Percentiles rank a stretch among this genome's conserved stretches.
These are phyloP conservation scores for Nycticorax nycticorax DNA, from an alignment of 2,113 vertebrate genomes.

Conservation along the genomic window DNA sequence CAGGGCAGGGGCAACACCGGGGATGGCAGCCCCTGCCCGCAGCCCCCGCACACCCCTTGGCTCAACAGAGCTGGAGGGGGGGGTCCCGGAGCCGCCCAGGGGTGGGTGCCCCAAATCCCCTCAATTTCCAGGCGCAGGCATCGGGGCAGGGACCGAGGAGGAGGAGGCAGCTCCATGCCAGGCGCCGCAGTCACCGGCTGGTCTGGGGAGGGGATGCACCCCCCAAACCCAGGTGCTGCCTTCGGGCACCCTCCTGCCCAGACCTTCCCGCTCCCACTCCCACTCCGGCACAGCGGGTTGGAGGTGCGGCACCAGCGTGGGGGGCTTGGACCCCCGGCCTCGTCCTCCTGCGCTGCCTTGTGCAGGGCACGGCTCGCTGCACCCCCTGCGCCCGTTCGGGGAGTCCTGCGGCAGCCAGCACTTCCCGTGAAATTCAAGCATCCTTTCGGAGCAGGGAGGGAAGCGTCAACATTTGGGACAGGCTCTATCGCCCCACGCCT, in stretches of 20 bases:
- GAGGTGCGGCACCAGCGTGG: accelerated
- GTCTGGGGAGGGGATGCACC: background rate
- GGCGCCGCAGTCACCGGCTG: accelerated
- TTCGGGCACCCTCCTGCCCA: background rate
- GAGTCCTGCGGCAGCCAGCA: no score
- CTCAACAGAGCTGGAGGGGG: accelerated
- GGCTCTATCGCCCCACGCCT: accelerated
- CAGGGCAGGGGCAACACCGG: accelerated
- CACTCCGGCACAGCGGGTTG: no score
- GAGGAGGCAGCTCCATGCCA: background rate
- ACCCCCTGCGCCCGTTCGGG: accelerated
- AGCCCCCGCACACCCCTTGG: background rate
- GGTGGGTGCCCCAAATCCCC: background rate
- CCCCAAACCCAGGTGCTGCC: background rate
- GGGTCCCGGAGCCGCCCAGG: accelerated
- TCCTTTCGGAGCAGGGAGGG: background rate
- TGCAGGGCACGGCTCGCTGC: background rate
- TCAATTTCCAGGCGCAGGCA: accelerated
- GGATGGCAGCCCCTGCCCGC: accelerated
- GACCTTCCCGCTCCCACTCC: accelerated
- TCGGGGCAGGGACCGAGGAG: accelerated
- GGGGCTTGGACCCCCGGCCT: background rate
- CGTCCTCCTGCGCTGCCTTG: accelerated
- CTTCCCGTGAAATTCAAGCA: accelerated
- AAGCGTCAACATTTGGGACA: background rate